Conservation (phyloP, 2,797 vertebrate genomes). For the Chaetophractus vellerosus region DNA sequence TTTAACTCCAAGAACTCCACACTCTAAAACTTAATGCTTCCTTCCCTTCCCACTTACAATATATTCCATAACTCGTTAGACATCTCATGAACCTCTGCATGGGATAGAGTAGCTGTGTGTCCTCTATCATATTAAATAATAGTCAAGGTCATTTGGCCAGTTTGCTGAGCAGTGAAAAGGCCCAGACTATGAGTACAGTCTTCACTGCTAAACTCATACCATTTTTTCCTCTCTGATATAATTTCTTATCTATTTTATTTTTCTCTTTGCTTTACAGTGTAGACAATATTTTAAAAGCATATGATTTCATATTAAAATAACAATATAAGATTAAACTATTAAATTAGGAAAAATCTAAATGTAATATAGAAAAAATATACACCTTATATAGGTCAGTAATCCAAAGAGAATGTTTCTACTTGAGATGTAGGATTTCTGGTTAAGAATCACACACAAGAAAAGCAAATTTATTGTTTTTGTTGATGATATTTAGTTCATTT, state of each 20-base stretch:
- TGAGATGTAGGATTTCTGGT: background rate
- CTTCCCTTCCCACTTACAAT: background rate
- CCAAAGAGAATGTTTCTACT: background rate
- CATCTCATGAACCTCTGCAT: background rate
- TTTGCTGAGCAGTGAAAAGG: background rate
- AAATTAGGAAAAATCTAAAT: background rate
- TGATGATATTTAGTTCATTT: background rate
- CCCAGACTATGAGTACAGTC: background rate
- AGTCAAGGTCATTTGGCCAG: background rate
- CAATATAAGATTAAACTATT: background rate
- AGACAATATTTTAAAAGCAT: background rate
- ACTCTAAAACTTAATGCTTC: background rate
- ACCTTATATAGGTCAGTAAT: background rate
- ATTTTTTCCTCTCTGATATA: background rate
- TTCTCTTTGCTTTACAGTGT: background rate
- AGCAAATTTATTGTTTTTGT: background rate
- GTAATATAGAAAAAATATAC: background rate
- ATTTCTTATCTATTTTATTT: background rate
- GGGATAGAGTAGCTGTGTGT: background rate
- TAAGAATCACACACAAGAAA: slow-evolving; percentile 40
- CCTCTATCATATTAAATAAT: background rate
- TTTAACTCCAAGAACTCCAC: background rate
- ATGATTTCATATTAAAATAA: background rate
- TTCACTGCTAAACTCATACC: background rate
- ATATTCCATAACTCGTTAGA: background rate